These are phyloP conservation scores for Urocolius indicus DNA, from an alignment of 2,113 vertebrate genomes.

Conservation along the genomic window DNA sequence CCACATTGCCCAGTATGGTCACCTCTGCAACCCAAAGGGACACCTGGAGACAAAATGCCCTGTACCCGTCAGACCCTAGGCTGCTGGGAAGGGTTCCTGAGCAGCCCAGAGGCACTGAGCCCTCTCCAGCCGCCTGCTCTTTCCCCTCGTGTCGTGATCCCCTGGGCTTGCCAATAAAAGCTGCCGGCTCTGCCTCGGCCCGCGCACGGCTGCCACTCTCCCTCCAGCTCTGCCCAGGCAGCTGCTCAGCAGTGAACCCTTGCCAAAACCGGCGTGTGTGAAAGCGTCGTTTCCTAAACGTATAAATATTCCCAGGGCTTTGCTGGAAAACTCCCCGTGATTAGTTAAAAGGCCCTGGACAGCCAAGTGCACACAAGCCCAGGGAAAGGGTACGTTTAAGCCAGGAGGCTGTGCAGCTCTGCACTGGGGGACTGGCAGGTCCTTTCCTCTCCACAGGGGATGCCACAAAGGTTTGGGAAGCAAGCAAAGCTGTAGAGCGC, in stretches of 20 bases:
- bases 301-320: conserved; percentile 68
- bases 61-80: neutral
- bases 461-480: neutral
- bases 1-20: neutral
- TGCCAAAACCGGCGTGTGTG: conserved; percentile 62
- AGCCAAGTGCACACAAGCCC: neutral
- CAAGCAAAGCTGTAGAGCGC: neutral
- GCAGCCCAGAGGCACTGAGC: accelerated
- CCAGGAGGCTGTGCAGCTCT: neutral
- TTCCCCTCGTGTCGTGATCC: neutral
- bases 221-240: conserved; percentile 51
- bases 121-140: neutral
- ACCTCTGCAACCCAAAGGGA: neutral
- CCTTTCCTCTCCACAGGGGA: neutral
- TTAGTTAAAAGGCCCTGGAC: conserved; percentile 36
- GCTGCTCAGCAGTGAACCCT: conserved; percentile 58
- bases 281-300: conserved; percentile 63
- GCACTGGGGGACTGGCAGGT: neutral
- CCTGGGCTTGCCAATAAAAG: conserved; percentile 59
- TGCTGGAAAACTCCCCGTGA: conserved; percentile 52
- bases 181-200: neutral
- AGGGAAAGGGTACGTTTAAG: neutral
- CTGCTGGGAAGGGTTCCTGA: neutral
- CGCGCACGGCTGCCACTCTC: neutral
- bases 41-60: neutral